Evolutionary conservation across 2,113 vertebrate genomes (phyloP).

Genomic region (Baryphthengus martii): DNA sequence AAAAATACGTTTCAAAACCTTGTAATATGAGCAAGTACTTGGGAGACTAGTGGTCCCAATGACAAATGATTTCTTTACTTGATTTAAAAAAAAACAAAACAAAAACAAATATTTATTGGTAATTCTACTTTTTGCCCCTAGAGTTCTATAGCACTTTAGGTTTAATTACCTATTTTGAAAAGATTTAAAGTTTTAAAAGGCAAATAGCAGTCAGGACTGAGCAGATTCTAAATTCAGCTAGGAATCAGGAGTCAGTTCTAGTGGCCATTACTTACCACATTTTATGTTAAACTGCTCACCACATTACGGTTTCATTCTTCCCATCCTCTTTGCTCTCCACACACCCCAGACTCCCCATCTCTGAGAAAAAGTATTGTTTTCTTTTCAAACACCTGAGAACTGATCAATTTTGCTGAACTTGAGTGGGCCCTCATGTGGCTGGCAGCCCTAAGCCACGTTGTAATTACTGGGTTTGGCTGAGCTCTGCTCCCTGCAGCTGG

Average conservation of each 20-base stretch:
- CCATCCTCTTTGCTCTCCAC: background rate
- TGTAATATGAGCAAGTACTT: background rate
- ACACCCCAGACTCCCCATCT: too few relatives aligned
- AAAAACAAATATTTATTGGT: background rate
- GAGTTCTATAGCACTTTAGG: background rate
- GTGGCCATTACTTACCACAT: background rate
- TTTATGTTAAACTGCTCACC: background rate
- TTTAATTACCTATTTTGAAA: background rate
- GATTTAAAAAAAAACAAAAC: too few relatives aligned
- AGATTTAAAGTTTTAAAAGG: background rate
- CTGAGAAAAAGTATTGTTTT: background rate
- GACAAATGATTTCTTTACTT: background rate
- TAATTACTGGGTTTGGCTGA: background rate
- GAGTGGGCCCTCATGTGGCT: fast-evolving
- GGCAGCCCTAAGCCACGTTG: background rate
- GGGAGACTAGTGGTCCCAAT: background rate
- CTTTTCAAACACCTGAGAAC: background rate
- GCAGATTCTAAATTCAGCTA: background rate
- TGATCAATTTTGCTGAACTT: background rate
- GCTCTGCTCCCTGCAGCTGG: background rate
- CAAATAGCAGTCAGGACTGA: background rate
- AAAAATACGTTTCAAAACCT: background rate
- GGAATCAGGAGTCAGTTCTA: background rate
- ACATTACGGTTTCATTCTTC: background rate
- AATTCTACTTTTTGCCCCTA: background rate